Percentiles rank a stretch among this genome's conserved stretches.
phyloP scores from a whole-genome alignment of 2,797 vertebrate genomes.

The Antrozous pallidus region DNA sequence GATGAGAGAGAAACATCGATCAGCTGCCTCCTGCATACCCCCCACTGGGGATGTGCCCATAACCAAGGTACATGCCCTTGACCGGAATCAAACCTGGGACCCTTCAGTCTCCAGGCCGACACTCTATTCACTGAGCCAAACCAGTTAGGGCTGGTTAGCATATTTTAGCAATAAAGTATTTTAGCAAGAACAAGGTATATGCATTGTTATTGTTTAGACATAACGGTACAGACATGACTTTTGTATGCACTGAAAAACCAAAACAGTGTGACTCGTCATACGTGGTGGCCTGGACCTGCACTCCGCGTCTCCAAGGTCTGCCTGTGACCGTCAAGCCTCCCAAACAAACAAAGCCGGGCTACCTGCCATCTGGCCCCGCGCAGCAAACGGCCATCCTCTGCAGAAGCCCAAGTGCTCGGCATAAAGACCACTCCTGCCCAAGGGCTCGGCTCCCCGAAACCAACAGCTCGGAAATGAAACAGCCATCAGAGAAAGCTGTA shows the following conservation, averaged over 20 bases:
- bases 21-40: too few relatives aligned
- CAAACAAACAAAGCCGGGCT: conserved; percentile 40
- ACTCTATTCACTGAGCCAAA: too few relatives aligned
- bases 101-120: too few relatives aligned
- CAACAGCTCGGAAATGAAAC: conserved; percentile 41
- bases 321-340: not conserved
- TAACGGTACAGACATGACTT: not conserved
- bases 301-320: not conserved
- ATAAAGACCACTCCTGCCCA: conserved; percentile 7
- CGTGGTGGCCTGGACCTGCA: not conserved
- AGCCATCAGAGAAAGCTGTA: conserved; percentile 39
- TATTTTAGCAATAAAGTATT: not conserved
- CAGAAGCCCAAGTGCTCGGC: conserved; percentile 14
- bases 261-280: not conserved
- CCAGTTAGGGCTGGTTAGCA: too few relatives aligned
- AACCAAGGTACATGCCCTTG: too few relatives aligned
- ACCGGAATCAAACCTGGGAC: too few relatives aligned
- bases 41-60: too few relatives aligned
- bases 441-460: conserved; percentile 1
- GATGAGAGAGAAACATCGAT: too few relatives aligned
- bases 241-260: not conserved
- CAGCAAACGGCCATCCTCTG: too few relatives aligned
- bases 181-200: not conserved
- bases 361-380: conserved; percentile 50
- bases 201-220: not conserved